Evolutionary conservation across 2,888 invertebrate genomes (phyloP), one percentile per base, ranked within the genome.

Genomic region (Galerucella calmariensis): DNA sequence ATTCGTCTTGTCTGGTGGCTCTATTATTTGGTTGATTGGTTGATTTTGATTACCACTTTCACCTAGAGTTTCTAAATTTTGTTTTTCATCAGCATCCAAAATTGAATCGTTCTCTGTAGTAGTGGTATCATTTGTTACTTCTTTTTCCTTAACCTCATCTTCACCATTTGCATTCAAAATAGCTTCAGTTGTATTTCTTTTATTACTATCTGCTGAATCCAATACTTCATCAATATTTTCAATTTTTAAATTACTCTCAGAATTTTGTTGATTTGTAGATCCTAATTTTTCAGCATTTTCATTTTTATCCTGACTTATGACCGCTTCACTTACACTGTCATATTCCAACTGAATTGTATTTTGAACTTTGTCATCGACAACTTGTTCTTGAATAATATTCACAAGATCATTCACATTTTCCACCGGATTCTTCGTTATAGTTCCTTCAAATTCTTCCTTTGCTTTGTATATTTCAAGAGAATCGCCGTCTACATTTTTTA

Each of bases 401-500:
- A 41, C 35, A 8, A 41, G 8, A 41, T 41, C 35, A 41, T 41
- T 41, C 1, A 41, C 35, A 41, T 41, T 9, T 41, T 41, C 35
- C 35, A 9, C 8, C 8, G 35, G 8, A 41, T 41, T 41, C 8
- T 41, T 41, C 8, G 8, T 2, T 9, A 8, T 9, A 41, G 41
- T 63, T 63, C 9, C 16, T n/a, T 24, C 16, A 67, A 67, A 51
- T 53, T 67, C 10, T 67, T 41, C 6, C 35, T 41, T 41, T 41
- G 35, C 35, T 41, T 41, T 41, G 35, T 8, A 9, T 14, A 48
- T 14, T 48, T 48, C 48, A 48, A 48, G 5, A 6, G 14, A 5
- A 14, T 48, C 6, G 14, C 5, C 12, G 12, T 9, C 53, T 53
- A 9, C 53, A 8, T 8, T n/a, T 53, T 9, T 53, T 16, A 16